Evolutionary conservation across 2,797 vertebrate species (phyloP).

Genomic region (Lerista edwardsae): DNA sequence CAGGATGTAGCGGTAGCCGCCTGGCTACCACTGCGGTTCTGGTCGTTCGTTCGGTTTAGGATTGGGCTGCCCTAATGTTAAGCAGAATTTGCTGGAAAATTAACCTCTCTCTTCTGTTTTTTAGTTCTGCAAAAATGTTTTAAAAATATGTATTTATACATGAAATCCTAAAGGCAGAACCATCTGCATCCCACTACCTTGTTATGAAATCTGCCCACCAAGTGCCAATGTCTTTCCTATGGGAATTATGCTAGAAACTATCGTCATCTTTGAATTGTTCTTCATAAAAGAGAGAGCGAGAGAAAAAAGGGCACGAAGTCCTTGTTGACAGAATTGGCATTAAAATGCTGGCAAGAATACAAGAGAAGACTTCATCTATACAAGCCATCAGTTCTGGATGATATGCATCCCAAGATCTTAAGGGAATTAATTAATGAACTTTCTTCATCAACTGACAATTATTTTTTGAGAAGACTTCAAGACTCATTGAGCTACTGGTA

Average conservation of each 20-base stretch:
- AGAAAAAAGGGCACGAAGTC: not conserved
- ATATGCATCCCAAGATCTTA: not conserved
- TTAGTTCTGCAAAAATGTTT: too few relatives aligned
- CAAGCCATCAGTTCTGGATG: constrained; percentile 5
- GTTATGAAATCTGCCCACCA: not conserved
- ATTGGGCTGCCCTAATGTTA: too few relatives aligned
- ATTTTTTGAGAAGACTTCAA: constrained; percentile 35
- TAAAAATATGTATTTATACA: not conserved
- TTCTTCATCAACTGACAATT: constrained; percentile 40
- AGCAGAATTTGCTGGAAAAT: not conserved
- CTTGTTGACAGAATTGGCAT: constrained; percentile 9
- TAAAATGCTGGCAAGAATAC: constrained; percentile 30
- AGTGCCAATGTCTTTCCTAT: not conserved
- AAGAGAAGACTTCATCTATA: not conserved
- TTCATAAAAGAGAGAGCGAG: not conserved
- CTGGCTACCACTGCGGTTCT: too few relatives aligned
- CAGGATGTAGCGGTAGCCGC: too few relatives aligned
- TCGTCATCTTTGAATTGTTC: not conserved
- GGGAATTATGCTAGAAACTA: not conserved
- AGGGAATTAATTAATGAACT: constrained; percentile 32
- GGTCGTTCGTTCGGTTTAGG: too few relatives aligned
- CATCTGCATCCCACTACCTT: not conserved
- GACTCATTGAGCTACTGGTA: constrained; percentile 17
- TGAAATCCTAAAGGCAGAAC: not conserved
- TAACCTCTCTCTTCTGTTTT: not conserved